Conservation (phyloP, 2,888 invertebrate species). For the Chymomyza caudatula region DNA sequence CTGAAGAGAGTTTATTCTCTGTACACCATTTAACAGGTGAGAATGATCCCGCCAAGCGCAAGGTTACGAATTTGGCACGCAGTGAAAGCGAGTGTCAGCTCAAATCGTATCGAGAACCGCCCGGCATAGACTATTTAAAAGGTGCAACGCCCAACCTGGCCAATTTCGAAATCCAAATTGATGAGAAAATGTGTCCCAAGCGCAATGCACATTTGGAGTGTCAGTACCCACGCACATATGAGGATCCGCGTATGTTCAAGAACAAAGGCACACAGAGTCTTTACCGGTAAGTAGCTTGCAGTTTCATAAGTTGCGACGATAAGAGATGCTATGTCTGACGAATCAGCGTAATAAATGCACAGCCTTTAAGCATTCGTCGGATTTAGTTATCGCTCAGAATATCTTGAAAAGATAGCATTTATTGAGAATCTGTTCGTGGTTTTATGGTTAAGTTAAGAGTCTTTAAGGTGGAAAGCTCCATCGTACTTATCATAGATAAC, state of each 20-base stretch:
- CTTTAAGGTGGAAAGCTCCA: too few relatives aligned
- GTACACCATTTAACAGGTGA: conserved; percentile 28
- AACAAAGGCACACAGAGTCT: conserved; percentile 74
- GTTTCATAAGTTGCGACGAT: too few relatives aligned
- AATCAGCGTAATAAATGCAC: too few relatives aligned
- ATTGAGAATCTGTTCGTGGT: too few relatives aligned
- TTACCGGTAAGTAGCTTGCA: conserved; percentile 71
- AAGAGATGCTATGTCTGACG: too few relatives aligned
- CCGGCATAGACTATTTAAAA: conserved; percentile 46
- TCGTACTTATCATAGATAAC: too few relatives aligned
- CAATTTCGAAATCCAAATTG: background rate
- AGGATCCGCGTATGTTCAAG: conserved; percentile 43
- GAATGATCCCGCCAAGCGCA: conserved; percentile 50
- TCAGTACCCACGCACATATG: conserved; percentile 43
- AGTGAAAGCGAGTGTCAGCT: conserved; percentile 58
- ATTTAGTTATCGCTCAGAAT: too few relatives aligned
- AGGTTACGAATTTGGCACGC: conserved; percentile 46
- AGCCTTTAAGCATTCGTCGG: too few relatives aligned
- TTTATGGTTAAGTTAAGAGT: too few relatives aligned
- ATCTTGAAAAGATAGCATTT: too few relatives aligned
- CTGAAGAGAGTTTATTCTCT: background rate
- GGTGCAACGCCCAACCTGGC: background rate
- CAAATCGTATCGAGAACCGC: too few relatives aligned
- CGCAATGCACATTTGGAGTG: conserved; percentile 29
- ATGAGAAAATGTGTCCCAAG: background rate